These are phyloP conservation scores for Protophormia terraenovae DNA, from an alignment of 2,888 invertebrate genomes.

Conservation along the genomic window DNA sequence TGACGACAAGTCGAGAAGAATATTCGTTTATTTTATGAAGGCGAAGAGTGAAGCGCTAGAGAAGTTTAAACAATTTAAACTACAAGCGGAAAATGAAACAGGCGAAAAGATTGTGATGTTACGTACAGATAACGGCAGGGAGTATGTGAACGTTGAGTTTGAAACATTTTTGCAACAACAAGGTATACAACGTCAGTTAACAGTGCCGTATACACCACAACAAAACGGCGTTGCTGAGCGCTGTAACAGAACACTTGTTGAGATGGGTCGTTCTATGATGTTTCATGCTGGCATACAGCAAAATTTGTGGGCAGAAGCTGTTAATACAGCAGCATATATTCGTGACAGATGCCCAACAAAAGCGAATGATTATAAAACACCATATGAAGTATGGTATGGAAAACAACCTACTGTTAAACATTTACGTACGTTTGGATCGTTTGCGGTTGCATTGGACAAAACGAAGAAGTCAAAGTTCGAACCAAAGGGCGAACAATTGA, in stretches of 20 bases:
- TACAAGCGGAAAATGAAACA: too few species aligned
- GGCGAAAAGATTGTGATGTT: too few species aligned
- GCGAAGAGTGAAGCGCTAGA: too few species aligned
- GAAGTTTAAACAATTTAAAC: too few species aligned
- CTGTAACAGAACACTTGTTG: slow-evolving; percentile 52
- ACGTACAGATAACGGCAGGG: too few species aligned
- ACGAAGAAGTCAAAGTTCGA: slow-evolving; percentile 53
- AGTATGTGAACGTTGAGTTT: too few species aligned
- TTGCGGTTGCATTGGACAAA: slow-evolving; percentile 55
- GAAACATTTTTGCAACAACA: too few species aligned
- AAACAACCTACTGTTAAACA: slow-evolving; percentile 59
- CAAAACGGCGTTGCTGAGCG: too few species aligned
- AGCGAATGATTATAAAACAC: slow-evolving; percentile 45
- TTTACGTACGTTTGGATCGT: slow-evolving; percentile 58
- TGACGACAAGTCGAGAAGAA: too few species aligned
- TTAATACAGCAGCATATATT: slow-evolving; percentile 59
- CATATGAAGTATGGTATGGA: slow-evolving; percentile 59
- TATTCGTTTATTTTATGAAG: too few species aligned
- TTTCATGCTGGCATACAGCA: slow-evolving; percentile 30
- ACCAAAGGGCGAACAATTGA: slow-evolving; percentile 54
- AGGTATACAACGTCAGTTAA: slow-evolving; percentile 65
- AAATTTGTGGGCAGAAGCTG: slow-evolving; percentile 63
- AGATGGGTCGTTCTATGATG: slow-evolving; percentile 61
- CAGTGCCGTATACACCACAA: slow-evolving; percentile 57
- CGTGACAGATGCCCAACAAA: slow-evolving; percentile 63